Evolutionary conservation across 2,113 vertebrate species (phyloP), one percentile per base, ranked within the genome.

Genomic region (Oncorhynchus clarkii): DNA sequence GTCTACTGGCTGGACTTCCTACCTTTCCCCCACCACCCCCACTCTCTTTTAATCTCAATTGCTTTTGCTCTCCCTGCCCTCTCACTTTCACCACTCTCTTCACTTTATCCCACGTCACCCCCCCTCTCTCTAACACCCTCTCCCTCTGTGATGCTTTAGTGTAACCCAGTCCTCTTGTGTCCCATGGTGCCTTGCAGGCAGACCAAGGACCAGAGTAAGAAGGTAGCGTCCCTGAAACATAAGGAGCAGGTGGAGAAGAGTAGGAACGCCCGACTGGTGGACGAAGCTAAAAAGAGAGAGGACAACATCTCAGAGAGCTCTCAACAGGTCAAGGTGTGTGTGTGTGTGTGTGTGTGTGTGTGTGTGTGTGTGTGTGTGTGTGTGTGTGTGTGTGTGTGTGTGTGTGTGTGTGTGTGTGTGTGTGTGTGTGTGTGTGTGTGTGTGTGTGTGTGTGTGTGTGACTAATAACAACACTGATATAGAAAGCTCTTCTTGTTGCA

Each of bases 241-340:
- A 99, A 99, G 89, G 97, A 99, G 70, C 95, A 97, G 79, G 94
- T 97, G 80, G 96, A 98, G 86, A 99, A 98, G 78, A 99, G 97
- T 91, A 96, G 95, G 87, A 98, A 96, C 0, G 96, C 96, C 0
- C 95, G 95, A 81, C 95, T 98, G 83, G 88, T 97, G 80, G 97
- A 98, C 59, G 97, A 98, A 88, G 97, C 96, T 72, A 92, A 95
- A 48, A 95, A 96, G 64, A 89, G 97, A 76, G 97, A 98, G 80
- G 96, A 98, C 89, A 97, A 96, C 79, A 88, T 97, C 79, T 96
- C 92, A 0, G 97, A 99, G 85, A 95, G 91, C 85, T 98, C 98
- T 48, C 96, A 97, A 65, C 96, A 97, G 67, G 95, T 98, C 72
- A 97, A 97, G 96, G 96, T 98, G 12, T 12, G 39, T n/a, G 31